Base-by-base conservation (phyloP, 2,113 vertebrate genomes). In the Enhydra lutris region DNA sequence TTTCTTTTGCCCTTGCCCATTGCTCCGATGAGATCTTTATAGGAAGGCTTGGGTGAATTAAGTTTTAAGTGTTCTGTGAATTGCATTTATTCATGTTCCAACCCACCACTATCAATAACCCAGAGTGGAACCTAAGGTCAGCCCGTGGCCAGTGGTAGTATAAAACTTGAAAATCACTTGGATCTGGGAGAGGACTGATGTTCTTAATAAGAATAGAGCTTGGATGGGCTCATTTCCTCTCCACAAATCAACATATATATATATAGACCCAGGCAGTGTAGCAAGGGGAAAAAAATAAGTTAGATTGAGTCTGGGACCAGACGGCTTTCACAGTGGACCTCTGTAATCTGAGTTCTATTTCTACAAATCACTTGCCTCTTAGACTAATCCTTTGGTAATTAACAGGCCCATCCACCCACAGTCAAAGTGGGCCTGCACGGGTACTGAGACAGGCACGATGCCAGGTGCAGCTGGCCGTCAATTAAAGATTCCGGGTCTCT, bases 91-190 rank as follows among this genome's bases (percentile, higher is more conserved):
- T 96, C 94, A 31, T 94, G 59, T 85, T 82, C 81, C 90, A 50
- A 79, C n/a, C 50, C 47, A 71, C 76, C 63, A 86, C 55, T 78
- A 92, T 92, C 95, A 96, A 93, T 97, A 96, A 96, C 7, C 45
- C 47, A 79, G 67, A 94, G 71, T 71, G 71, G 86, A 95, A 86
- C 74, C 26, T 67, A 79, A 95, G 76, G 88, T 92, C 94, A 82
- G 90, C 39, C 71, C 69, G 52, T 96, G 96, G 97, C 97, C 96
- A 94, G n/a, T 47, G 67, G 83, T 88, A 92, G 92, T 95, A 96
- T 98, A 96, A 98, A 97, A 96, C 92, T 61, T 79, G 95, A 96
- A 95, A 91, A 47, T 94, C 73, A 45, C 61, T 21, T 91, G 94
- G 73, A n/a, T 63, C 26, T 82, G 76, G 39, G 80, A 94, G 92